Evolutionary conservation across 2,797 vertebrate genomes (phyloP).

Genomic region (Perodicticus potto): DNA sequence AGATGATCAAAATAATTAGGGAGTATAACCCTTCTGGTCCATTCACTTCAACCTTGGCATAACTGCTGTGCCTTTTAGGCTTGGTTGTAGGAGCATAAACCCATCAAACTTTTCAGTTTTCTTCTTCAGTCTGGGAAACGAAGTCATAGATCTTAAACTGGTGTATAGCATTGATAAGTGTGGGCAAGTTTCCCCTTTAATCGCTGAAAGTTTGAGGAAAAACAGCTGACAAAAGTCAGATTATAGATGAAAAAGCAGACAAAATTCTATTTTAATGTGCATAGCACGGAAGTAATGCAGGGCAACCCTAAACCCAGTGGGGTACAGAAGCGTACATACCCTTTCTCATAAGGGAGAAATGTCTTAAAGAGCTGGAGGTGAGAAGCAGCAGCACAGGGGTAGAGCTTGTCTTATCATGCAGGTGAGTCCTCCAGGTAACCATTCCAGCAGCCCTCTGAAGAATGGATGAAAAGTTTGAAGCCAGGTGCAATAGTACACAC

Average conservation of each 20-base stretch:
- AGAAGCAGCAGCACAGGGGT: not conserved
- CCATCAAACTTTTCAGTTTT: not conserved
- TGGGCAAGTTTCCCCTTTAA: not conserved
- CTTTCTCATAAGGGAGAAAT: not conserved
- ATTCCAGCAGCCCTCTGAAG: not conserved
- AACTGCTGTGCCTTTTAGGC: not conserved
- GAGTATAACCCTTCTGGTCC: not conserved
- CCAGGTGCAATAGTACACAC: not conserved
- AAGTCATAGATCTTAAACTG: conserved; percentile 16
- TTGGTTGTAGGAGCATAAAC: not conserved
- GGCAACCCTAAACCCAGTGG: not conserved
- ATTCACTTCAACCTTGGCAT: not conserved
- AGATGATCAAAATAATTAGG: not conserved
- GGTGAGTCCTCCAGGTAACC: not conserved
- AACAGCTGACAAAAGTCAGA: not conserved
- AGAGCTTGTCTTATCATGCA: not conserved
- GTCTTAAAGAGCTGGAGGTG: not conserved
- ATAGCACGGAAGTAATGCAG: too few species aligned
- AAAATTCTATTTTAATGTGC: not conserved
- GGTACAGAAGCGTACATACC: not conserved
- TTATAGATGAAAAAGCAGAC: not conserved
- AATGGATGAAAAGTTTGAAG: not conserved
- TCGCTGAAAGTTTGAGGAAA: not conserved
- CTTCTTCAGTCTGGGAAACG: not conserved
- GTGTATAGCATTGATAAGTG: not conserved